Evolutionary conservation across 2,888 invertebrate species (phyloP), one percentile per base, ranked within the genome.

Genomic region (Ophion costatus): DNA sequence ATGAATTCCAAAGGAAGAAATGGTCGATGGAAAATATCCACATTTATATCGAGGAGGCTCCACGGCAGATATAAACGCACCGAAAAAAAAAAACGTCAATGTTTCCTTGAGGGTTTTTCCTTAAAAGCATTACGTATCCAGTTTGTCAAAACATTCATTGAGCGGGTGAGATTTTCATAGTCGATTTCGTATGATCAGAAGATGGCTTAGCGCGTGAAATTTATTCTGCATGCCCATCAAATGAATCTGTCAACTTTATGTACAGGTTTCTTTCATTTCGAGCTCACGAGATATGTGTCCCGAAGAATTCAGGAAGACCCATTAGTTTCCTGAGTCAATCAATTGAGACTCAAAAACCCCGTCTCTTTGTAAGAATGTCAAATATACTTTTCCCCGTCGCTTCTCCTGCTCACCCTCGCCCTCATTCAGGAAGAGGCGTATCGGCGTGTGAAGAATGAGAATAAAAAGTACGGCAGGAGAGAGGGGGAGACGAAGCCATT

Each of bases 401-500:
- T 29, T 17, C 29, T 45, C 20, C 51, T 24, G 22, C 61, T 10
- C 11, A 66, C 14, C 56, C 38, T 56, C 5, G 67, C 45, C 42
- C 59, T 67, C 51, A 42, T 78, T 70, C 29, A 67, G 64, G 11
- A 24, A 61, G 24, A 20, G 33, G 14, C 11, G 33, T 66, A 71
- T 79, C 67, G 42, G 42, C 22, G 67, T 63, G 33, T 73, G 38
- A 3, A 61, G 22, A 67, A 22, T 45, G 64, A 33, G 38, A 74
- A 67, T 73, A 11, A 51, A 78, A n/a, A 61, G 4, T 61, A 22
- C 22, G 33, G 4, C 14, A 22, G 22, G 42, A 79, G 4, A 7
- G 2, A n/a, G 20, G 20, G 51, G 42, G 24, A 57, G 11, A 57
- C 38, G 67, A 29, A 67, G 29, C 38, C 20, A 7, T 51, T 42